These are phyloP conservation scores for Pediacus dermestoides DNA, from an alignment of 2,888 invertebrate species.

Conservation along the genomic window DNA sequence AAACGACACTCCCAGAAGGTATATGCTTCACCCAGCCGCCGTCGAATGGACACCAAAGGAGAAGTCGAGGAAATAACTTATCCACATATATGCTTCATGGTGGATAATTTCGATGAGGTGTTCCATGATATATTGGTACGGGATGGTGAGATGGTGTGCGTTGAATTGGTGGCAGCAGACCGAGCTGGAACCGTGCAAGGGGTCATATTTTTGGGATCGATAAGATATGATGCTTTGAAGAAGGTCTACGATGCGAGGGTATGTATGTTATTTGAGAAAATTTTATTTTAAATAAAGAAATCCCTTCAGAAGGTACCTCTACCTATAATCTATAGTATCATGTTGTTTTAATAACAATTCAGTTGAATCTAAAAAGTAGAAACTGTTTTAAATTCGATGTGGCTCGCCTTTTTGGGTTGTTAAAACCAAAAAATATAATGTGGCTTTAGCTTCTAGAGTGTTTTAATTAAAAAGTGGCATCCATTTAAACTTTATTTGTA, in stretches of 20 bases:
- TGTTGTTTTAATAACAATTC: no score
- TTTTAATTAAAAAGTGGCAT: no score
- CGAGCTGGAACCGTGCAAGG: conserved; percentile 81
- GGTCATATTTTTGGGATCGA: conserved; percentile 95
- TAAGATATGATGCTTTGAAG: conserved; percentile 95
- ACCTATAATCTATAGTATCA: no score
- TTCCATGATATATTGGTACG: conserved; percentile 96
- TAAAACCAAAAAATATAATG: no score
- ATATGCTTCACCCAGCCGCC: conserved; percentile 93
- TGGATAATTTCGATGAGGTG: conserved; percentile 98
- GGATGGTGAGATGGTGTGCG: conserved; percentile 98
- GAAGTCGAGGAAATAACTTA: conserved; percentile 98
- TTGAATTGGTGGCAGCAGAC: conserved; percentile 93
- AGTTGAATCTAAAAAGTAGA: no score
- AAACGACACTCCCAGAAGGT: conserved; percentile 87
- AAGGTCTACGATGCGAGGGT: conserved; percentile 95
- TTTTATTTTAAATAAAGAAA: no score
- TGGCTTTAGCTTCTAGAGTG: no score
- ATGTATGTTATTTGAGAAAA: no score
- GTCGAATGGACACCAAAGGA: conserved; percentile 97
- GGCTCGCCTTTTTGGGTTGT: no score
- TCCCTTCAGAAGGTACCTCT: no score
- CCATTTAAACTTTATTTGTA: no score
- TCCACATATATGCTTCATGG: conserved; percentile 98
- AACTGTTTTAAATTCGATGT: no score